Evolutionary conservation across 2,113 vertebrate genomes (phyloP), one percentile per base, ranked within the genome.

Genomic region (Pseudolaguvia tuberculata): DNA sequence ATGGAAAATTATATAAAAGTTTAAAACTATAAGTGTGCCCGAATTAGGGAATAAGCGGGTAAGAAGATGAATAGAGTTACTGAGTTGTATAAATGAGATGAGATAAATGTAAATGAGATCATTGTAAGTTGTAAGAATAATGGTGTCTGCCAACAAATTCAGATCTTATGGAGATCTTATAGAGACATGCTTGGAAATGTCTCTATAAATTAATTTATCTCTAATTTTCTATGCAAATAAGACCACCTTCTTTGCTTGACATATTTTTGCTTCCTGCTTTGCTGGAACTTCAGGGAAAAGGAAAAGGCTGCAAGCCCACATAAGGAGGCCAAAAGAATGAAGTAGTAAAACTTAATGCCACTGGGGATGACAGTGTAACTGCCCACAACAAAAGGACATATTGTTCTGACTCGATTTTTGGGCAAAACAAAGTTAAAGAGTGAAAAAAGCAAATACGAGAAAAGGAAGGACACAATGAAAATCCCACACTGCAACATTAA

Each of bases 281-380:
- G 47, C 55, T 59, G 35, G 39, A 51, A 56, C 58, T 31, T 70
- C 20, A 29, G 58, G 66, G 73, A 48, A 56, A 80, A 76, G 70
- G 21, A 69, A 79, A 72, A 35, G 45, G 50, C 75, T 78, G 73
- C 20, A 69, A 63, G 78, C 57, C 71, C 69, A 55, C 63, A 39
- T 58, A 51, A 78, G 52, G 50, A 79, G 42, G 56, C 13, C 74
- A 81, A 55, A 66, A 80, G 76, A 81, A 79, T 78, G 51, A 79
- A 77, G 77, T 79, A 72, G 77, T 78, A 58, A 75, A 73, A 74
- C 78, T 42, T 29, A 80, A 75, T 53, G 72, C 70, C 75, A 85
- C 80, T 75, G 68, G 83, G 72, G 80, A 76, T 63, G 57, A 80
- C 87, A 88, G 82, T 83, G 82, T 35, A 86, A 86, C 80, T 80